Evolutionary conservation across 2,113 vertebrate species (phyloP), one percentile per base, ranked within the genome.

Genomic region (Chamaetylas fuelleborni): DNA sequence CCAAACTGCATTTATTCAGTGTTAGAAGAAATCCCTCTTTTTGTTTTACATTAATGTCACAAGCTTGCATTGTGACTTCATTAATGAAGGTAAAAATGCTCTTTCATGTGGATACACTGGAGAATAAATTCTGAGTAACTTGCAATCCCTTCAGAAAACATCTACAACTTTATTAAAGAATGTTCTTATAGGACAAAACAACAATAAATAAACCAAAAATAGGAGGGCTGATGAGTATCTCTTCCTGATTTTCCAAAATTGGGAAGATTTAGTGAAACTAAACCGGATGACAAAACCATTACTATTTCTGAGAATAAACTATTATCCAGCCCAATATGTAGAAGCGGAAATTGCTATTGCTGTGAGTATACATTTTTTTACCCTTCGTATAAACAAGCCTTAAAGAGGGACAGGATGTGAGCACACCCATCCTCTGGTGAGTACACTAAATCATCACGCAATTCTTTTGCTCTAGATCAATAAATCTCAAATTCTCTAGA

Each of bases 271-370:
- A 71, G 14, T 76, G 70, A 95, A 92, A 79, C 23, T 82, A 82
- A 95, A 79, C 57, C 10, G 33, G 81, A 91, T 92, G 78, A 92
- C 51, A 91, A 93, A 95, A 48, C 7, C 43, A 69, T 81, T 95
- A 54, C 23, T 87, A 19, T 87, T 91, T 93, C 81, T 60, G 77
- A 92, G 81, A 92, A 94, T 85, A 95, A 89, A 65, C 70, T 91
- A 16, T 66, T 80, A 67, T 57, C 53, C 50, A 54, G 45, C 43
- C 29, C 34, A 65, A 86, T 50, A 80, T 12, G 19, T 48, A 84
- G 53, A 84, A 92, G 10, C 0, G 6, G 91, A 96, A 95, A 91
- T 48, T 43, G 17, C 19, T 84, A 2, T 70, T 81, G 34, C 61
- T 89, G n/a, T 89, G 45, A 87, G 57, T 45, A 89, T 76, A 87